Conservation (phyloP, 2,888 invertebrate species). For the Sarcophaga rosellei region DNA sequence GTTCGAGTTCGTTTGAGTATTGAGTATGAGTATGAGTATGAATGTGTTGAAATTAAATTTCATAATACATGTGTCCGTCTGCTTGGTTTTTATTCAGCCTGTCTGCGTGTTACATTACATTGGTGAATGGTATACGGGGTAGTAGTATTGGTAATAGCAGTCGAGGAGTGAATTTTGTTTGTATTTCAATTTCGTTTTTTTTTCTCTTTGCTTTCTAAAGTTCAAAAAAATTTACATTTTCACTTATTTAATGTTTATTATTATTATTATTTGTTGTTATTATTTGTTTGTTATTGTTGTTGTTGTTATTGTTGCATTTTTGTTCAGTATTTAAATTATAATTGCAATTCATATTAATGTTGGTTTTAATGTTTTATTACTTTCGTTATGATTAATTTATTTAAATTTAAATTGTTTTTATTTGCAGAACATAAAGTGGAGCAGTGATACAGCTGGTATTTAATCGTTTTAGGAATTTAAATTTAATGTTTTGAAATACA, state of each 20-base stretch:
- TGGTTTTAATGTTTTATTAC: conserved; percentile 58
- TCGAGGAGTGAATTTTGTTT: not conserved
- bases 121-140: not conserved
- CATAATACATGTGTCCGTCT: conserved; percentile 35
- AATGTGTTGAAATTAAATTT: conserved; percentile 55
- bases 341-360: conserved; percentile 63
- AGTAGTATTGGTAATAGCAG: not conserved
- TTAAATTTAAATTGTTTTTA: conserved; percentile 48
- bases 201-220: not conserved
- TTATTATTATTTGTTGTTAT: not conserved
- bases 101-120: not conserved
- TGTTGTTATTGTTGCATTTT: not conserved
- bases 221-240: not conserved
- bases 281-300: not conserved
- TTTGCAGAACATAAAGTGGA: not conserved
- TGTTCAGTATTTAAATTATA: not conserved
- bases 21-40: conserved; percentile 28
- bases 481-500: too few species aligned
- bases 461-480: not conserved
- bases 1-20: too few species aligned
- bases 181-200: not conserved
- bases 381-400: conserved; percentile 51
- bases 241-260: not conserved
- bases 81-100: not conserved
- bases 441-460: not conserved